phyloP scores from a whole-genome alignment of 2,888 invertebrate genomes.

The Agonopterix alstromeriana region DNA sequence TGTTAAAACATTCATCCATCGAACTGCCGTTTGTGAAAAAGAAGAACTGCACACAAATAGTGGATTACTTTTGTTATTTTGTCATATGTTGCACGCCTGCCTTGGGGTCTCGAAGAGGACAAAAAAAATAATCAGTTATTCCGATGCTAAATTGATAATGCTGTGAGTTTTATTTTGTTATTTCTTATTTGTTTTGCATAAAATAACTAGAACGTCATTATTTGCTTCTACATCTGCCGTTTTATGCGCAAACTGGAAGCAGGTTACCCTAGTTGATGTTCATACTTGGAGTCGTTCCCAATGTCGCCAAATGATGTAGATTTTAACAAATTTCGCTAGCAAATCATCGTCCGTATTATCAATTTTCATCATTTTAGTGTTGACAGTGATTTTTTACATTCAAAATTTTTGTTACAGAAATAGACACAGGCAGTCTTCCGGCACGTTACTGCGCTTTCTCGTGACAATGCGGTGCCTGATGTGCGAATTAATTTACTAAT shows the following conservation, averaged over 20 bases:
- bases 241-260: conserved; percentile 31
- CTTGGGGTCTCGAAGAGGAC: conserved; percentile 68
- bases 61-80: conserved; percentile 59
- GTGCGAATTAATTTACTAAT: conserved; percentile 38
- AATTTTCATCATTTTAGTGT: neutral
- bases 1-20: conserved; percentile 37
- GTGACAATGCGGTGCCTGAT: conserved; percentile 62
- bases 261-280: conserved; percentile 39
- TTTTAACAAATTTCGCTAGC: conserved; percentile 2
- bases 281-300: conserved; percentile 19
- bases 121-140: conserved; percentile 69
- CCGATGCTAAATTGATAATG: conserved; percentile 70
- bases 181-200: conserved; percentile 19
- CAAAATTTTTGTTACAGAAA: conserved; percentile 64
- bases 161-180: conserved; percentile 53
- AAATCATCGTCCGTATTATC: neutral
- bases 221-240: conserved; percentile 11
- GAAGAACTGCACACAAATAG: conserved; percentile 32
- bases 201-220: conserved; percentile 11
- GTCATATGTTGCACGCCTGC: conserved; percentile 74
- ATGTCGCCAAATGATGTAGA: conserved; percentile 14
- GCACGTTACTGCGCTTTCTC: conserved; percentile 56
- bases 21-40: conserved; percentile 30
- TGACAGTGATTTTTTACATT: neutral
- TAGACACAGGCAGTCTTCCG: conserved; percentile 62